Evolutionary conservation across 2,113 vertebrate genomes (phyloP).

Genomic region (Kryptolebias marmoratus): DNA sequence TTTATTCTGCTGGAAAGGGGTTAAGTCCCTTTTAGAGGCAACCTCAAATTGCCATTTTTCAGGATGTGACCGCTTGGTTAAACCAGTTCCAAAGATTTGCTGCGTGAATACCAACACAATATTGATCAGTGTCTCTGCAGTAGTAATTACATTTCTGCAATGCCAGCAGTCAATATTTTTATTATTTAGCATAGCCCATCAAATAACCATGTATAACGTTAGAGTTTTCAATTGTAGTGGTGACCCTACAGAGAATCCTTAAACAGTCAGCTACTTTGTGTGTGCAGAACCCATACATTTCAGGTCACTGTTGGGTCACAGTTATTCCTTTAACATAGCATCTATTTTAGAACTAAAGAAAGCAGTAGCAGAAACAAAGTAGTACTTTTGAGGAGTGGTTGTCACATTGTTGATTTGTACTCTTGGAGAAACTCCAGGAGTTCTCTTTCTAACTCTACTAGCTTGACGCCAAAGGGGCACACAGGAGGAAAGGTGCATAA

Average conservation of each 20-base stretch:
- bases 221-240: neutral
- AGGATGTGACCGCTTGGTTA: neutral
- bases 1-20: neutral
- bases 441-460: neutral
- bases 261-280: neutral
- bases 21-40: neutral
- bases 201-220: conserved; percentile 10
- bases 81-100: neutral
- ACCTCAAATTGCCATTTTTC: neutral
- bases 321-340: neutral
- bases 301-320: neutral
- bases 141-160: conserved; percentile 3
- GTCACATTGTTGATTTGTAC: neutral
- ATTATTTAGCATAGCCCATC: neutral
- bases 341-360: neutral
- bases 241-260: neutral
- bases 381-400: neutral
- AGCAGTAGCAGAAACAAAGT: neutral
- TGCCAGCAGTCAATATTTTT: neutral
- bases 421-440: neutral
- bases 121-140: neutral
- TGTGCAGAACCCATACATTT: neutral
- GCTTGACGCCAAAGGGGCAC: conserved; percentile 3
- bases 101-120: neutral
- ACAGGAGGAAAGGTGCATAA: conserved; percentile 6